These are phyloP conservation scores for Caenorhabditis parvicauda DNA, from an alignment of 2,888 invertebrate species.

Conservation along the genomic window DNA sequence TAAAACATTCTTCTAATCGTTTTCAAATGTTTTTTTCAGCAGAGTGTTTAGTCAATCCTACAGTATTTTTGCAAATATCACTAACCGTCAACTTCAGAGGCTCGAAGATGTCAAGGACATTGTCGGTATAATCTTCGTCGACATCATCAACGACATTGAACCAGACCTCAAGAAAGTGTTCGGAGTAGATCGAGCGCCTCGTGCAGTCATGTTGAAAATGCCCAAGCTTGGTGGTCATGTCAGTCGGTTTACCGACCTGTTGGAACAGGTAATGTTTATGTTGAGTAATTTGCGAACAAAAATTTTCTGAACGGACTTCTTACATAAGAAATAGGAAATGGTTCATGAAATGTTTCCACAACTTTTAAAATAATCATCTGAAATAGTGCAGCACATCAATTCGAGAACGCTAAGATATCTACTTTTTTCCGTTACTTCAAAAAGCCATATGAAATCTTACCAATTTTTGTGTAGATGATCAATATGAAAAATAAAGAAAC, in stretches of 20 bases:
- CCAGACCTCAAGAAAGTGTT: conserved; percentile 60
- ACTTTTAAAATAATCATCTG: too few species aligned
- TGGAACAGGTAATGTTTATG: conserved; percentile 51
- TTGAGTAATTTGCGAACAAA: background rate
- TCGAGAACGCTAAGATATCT: too few species aligned
- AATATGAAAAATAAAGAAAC: too few species aligned
- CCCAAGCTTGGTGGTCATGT: conserved; percentile 61
- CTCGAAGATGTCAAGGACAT: conserved; percentile 59
- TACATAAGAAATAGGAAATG: too few species aligned
- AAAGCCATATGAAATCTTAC: too few species aligned
- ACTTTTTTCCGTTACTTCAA: too few species aligned
- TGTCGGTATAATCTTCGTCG: conserved; percentile 57
- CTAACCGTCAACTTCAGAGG: conserved; percentile 33
- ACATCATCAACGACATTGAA: conserved; percentile 56
- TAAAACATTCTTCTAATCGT: too few species aligned
- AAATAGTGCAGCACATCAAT: too few species aligned
- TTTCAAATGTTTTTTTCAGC: background rate
- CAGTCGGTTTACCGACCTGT: conserved; percentile 53
- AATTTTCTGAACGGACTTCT: too few species aligned
- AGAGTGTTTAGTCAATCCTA: background rate
- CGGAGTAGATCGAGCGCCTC: conserved; percentile 59
- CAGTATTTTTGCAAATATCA: background rate
- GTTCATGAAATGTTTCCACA: too few species aligned
- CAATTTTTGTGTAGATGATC: too few species aligned
- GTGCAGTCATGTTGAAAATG: conserved; percentile 58